Percentiles rank a stretch among this genome's conserved stretches.
Conservation (phyloP, 2,888 invertebrate genomes). For the Eristalis arbustorum region DNA sequence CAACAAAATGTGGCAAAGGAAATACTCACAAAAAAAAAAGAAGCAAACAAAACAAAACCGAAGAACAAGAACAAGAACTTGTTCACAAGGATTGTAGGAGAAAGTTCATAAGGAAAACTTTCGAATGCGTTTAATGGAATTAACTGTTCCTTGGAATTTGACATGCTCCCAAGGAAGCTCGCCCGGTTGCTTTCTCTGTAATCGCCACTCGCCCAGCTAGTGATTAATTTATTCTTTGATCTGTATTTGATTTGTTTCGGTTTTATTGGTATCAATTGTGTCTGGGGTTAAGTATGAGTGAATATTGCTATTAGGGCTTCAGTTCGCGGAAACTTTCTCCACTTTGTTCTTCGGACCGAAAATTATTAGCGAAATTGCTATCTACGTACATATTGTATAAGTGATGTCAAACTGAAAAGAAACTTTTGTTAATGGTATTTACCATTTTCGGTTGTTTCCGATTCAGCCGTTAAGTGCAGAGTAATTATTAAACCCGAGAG, state of each 20-base stretch:
- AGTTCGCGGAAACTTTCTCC: not conserved
- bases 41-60: not conserved
- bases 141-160: slow-evolving; percentile 11
- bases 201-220: not conserved
- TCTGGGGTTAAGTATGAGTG: not conserved
- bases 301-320: not conserved
- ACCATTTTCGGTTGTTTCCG: too few species aligned
- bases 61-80: not conserved
- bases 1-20: slow-evolving; percentile 6
- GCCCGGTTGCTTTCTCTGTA: not conserved
- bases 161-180: slow-evolving; percentile 2
- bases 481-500: too few species aligned
- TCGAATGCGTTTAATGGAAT: slow-evolving; percentile 35
- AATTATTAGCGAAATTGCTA: not conserved
- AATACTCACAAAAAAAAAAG: not conserved
- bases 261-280: not conserved
- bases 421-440: not conserved
- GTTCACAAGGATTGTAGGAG: not conserved
- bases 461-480: not conserved
- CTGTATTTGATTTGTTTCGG: slow-evolving; percentile 25
- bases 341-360: not conserved
- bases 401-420: not conserved
- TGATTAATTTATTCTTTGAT: slow-evolving; percentile 31
- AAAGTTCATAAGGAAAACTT: slow-evolving; percentile 32
- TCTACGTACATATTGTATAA: not conserved